Evolutionary conservation across 2,888 invertebrate genomes (phyloP), one percentile per base, ranked within the genome.

Genomic region (Diplolepis rosae): DNA sequence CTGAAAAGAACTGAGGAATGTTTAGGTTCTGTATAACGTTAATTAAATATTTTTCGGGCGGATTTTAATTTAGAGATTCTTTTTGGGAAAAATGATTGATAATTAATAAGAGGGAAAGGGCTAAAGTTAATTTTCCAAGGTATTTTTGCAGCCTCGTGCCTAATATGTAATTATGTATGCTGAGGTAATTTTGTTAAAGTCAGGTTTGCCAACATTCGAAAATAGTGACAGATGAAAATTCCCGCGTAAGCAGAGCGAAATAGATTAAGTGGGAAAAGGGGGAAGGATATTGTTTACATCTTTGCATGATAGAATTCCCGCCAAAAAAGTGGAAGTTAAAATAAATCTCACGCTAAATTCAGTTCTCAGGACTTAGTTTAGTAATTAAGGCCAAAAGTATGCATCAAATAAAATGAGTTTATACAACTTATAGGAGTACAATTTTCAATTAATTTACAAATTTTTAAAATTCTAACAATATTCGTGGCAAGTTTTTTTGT

Each of bases 161-260:
- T 48, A 3, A 18, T 45, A 18, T 39, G 13, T 9, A 13, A 4
- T 11, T 39, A 11, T 7, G 48, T 6, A 42, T 11, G 18, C 32
- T 13, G 30, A 11, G 27, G 22, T 48, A 28, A 24, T 51, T 67
- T 51, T 54, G 15, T 22, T 11, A 52, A 11, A 13, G 28, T 11
- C 76, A 79, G 74, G 67, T 18, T 24, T 78, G 48, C 76, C 79
- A 79, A 78, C 75, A 9, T 61, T 22, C 2, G 24, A 35, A 6
- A 7, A 13, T 65, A 5, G 51, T 69, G 61, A 72, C 72, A 72
- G 69, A 45, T 32, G 51, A 69, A 69, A 42, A 54, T 67, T 66
- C 66, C 72, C 72, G 72, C 72, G 66, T 32, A 69, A 70, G 48
- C 4, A 24, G 28, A 15, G 7, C n/a, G 18, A 30, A 35, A 68